Base-by-base conservation (phyloP, 2,797 vertebrate species). In the Chloroceryle inda region DNA sequence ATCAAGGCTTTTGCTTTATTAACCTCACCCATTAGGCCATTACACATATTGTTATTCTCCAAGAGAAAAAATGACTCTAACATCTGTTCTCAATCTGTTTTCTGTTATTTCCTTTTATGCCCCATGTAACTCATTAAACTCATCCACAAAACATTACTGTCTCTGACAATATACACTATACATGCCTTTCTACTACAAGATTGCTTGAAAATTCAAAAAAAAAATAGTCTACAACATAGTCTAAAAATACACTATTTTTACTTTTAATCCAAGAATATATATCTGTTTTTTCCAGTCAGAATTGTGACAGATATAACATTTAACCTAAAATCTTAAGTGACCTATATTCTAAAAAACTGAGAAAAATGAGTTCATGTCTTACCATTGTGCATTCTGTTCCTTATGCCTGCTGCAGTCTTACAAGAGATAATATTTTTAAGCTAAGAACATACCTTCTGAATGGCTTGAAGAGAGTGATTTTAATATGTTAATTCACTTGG, bases 71-170 rank as follows among this genome's bases (percentile, higher is more conserved):
- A 61, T 8, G 3, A 71, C 79, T 88, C 68, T 47, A 73, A 88
- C 84, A 96, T 89, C 85, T 94, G 82, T 83, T 96, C 74, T 78
- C 80, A 89, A 42, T 61, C 47, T 92, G 72, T 3, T 94, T 83
- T 69, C 42, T 59, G 44, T 80, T 37, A 83, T 93, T 96, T 96
- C 38, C 69, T 85, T 89, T 91, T 94, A 89, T 84, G 67, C 35
- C 62, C 50, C 67, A 94, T 75, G 61, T 86, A 94, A 67, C 49
- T 86, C 71, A 92, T 91, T 93, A 89, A 79, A 21, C 27, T 88
- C 13, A 93, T 82, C 81, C 81, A 63, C 31, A 77, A 94, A 87
- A 85, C 37, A 80, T 86, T 85, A 77, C 22, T 45, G 29, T 50
- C 22, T n/a, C 38, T 58, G 11, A 38, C 45, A 92, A 62, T 67